These are phyloP conservation scores for Dioctria rufipes DNA, from an alignment of 2,888 invertebrate genomes.

Conservation along the genomic window DNA sequence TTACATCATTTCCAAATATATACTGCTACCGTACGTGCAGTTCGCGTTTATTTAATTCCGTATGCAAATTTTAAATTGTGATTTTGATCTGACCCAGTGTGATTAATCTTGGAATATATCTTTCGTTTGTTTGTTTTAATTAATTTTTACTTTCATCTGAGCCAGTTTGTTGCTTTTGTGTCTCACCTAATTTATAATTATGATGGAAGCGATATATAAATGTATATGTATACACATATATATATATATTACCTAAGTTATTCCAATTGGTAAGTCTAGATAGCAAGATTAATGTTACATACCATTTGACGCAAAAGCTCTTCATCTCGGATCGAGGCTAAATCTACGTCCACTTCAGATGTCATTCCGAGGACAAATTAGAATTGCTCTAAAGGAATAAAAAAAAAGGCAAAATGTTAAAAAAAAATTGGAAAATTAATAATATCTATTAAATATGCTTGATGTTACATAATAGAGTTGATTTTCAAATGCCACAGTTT, in stretches of 20 bases:
- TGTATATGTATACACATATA: too few species aligned
- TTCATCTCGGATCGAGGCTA: constrained; percentile 82
- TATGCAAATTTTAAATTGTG: constrained; percentile 40
- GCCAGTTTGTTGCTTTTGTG: constrained; percentile 11
- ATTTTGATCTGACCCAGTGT: constrained; percentile 9
- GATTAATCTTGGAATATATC: constrained; percentile 2
- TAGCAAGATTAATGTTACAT: constrained; percentile 63
- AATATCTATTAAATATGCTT: too few species aligned
- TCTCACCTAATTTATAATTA: background rate
- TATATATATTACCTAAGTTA: too few species aligned
- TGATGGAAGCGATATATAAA: too few species aligned
- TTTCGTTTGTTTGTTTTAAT: constrained; percentile 36
- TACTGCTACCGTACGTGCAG: background rate
- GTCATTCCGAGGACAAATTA: constrained; percentile 52
- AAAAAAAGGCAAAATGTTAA: background rate
- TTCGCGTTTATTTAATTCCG: background rate
- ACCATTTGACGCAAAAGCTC: constrained; percentile 85
- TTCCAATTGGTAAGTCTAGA: too few species aligned
- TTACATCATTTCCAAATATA: constrained; percentile 44
- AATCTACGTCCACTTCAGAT: constrained; percentile 74
- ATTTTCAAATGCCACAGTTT: too few species aligned
- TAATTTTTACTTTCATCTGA: constrained; percentile 26
- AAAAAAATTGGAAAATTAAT: background rate
- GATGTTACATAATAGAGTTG: too few species aligned
- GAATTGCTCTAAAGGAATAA: background rate